These are phyloP conservation scores for Bagarius yarrelli DNA, from an alignment of 2,113 vertebrate species.

Conservation along the genomic window DNA sequence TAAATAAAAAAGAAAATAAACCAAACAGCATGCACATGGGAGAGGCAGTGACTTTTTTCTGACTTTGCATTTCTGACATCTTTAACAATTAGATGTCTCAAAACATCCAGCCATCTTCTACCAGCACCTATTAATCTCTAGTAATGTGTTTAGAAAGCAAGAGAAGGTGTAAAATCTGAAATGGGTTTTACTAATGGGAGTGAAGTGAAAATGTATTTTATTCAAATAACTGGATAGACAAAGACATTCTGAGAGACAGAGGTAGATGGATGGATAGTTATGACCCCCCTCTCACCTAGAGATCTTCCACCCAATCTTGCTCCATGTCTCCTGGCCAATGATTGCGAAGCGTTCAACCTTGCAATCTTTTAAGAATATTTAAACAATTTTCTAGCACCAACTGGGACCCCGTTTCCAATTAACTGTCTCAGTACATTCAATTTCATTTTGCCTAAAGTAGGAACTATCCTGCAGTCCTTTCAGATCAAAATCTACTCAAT, in stretches of 20 bases:
- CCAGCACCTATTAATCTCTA: background rate
- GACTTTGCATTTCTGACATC: constrained; percentile 10
- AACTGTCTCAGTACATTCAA: background rate
- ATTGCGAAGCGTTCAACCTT: background rate
- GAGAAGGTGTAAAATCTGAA: too few relatives aligned
- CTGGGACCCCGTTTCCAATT: background rate
- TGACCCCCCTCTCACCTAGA: background rate
- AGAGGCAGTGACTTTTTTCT: background rate
- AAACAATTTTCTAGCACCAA: background rate
- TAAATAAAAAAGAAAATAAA: constrained; percentile 2
- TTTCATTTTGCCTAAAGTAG: background rate
- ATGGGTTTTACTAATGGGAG: background rate
- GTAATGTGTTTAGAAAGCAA: background rate
- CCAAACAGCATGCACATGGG: constrained; percentile 20
- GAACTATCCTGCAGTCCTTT: background rate
- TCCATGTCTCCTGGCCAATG: background rate
- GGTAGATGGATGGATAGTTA: too few relatives aligned
- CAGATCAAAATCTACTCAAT: background rate
- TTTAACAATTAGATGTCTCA: background rate
- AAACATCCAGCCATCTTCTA: background rate
- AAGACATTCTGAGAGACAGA: too few relatives aligned
- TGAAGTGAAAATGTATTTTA: too few relatives aligned
- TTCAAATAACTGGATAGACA: too few relatives aligned
- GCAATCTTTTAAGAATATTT: background rate
- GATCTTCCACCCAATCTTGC: background rate